Conservation (phyloP, 2,797 vertebrate genomes). For the Cynopterus sphinx region DNA sequence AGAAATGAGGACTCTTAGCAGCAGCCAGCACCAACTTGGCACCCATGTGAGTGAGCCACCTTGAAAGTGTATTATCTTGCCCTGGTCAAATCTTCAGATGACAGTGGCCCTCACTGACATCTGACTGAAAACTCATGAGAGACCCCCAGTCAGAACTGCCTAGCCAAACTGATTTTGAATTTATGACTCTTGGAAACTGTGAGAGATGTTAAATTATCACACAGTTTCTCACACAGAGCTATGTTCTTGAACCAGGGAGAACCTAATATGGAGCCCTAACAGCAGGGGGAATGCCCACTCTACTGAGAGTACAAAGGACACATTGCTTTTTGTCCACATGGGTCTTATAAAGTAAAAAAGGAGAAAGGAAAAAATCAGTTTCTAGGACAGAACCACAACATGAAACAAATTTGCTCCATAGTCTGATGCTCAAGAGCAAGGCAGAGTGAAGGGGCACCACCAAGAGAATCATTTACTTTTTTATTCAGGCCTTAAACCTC, state of each 20-base stretch:
- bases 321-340: neutral
- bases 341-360: neutral
- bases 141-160: neutral
- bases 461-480: neutral
- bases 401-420: neutral
- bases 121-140: neutral
- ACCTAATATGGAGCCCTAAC: neutral
- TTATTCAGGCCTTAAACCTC: neutral
- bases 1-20: neutral
- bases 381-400: neutral
- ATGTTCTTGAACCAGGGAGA: neutral
- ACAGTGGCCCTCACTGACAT: neutral
- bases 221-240: neutral
- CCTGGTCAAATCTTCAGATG: neutral
- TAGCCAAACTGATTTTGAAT: neutral
- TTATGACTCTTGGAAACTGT: neutral
- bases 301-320: neutral
- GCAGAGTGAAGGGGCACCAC: neutral
- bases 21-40: neutral
- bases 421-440: neutral
- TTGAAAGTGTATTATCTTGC: neutral
- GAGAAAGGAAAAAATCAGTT: neutral
- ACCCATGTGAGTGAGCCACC: neutral
- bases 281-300: neutral
- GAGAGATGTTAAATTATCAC: neutral